A percentile compares a stretch with the other conserved stretches of the same genome.
Evolutionary conservation across 2,888 invertebrate genomes (phyloP).

Genomic region (Trachelus stipa): DNA sequence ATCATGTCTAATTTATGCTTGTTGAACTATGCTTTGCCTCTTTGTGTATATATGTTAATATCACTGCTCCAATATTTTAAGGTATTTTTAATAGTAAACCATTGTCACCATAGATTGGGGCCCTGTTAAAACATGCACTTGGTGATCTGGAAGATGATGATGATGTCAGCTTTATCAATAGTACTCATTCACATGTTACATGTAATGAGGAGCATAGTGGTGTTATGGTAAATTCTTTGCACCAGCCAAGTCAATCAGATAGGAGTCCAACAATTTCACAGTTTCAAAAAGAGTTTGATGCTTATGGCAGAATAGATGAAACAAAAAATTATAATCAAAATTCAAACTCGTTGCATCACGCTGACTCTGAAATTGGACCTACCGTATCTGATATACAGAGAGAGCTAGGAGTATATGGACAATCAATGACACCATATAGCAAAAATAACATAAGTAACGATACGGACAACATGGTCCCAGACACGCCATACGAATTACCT

Average conservation of each 20-base stretch:
- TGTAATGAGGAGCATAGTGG: slow-evolving; percentile 42
- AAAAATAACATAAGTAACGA: slow-evolving; percentile 39
- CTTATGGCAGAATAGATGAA: slow-evolving; percentile 37
- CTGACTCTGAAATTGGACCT: slow-evolving; percentile 35
- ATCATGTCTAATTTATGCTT: not conserved
- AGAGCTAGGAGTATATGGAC: slow-evolving; percentile 43
- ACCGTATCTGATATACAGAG: slow-evolving; percentile 42
- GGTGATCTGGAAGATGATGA: slow-evolving; percentile 77
- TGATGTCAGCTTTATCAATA: slow-evolving; percentile 73
- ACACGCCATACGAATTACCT: slow-evolving; percentile 51
- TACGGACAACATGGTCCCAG: slow-evolving; percentile 26
- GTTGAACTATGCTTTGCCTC: not conserved
- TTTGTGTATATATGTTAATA: slow-evolving; percentile 4
- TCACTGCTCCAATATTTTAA: not conserved
- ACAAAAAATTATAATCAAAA: slow-evolving; percentile 40
- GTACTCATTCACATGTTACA: slow-evolving; percentile 57
- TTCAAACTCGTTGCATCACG: slow-evolving; percentile 33
- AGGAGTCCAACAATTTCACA: slow-evolving; percentile 47
- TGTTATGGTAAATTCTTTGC: slow-evolving; percentile 32
- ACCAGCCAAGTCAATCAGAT: slow-evolving; percentile 27
- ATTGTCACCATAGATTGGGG: slow-evolving; percentile 69
- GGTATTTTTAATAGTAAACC: not conserved
- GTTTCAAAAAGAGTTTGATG: slow-evolving; percentile 48
- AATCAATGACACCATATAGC: slow-evolving; percentile 37
- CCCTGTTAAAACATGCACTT: slow-evolving; percentile 76